A percentile compares a stretch with the other conserved stretches of the same genome.
Evolutionary conservation across 2,113 vertebrate species (phyloP).

Genomic region (Pterophyllum scalare): DNA sequence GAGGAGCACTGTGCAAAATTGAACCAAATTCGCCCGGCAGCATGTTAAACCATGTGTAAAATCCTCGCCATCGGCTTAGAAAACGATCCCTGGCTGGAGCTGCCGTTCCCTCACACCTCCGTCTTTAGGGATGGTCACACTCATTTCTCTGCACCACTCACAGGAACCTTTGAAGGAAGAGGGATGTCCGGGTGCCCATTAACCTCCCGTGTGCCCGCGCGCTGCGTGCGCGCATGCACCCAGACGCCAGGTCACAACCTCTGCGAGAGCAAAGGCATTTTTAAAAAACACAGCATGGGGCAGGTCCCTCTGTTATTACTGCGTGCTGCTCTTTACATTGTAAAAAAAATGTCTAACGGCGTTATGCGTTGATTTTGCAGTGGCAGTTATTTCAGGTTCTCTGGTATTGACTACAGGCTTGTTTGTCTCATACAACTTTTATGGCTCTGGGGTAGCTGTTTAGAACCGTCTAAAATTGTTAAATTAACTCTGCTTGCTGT

Average conservation of each 20-base stretch:
- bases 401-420: conserved; percentile 26
- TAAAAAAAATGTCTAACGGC: not conserved
- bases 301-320: not conserved
- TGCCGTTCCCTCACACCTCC: conserved; percentile 43
- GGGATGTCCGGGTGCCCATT: conserved; percentile 65
- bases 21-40: conserved; percentile 70
- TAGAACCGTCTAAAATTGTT: conserved; percentile 47
- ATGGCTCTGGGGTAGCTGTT: conserved; percentile 39
- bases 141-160: conserved; percentile 54
- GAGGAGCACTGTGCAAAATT: conserved; percentile 72
- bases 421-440: conserved; percentile 35
- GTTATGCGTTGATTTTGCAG: conserved; percentile 23
- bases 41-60: conserved; percentile 83
- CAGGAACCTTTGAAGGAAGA: conserved; percentile 64
- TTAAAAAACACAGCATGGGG: not conserved
- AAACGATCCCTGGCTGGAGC: conserved; percentile 70
- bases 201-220: conserved; percentile 52
- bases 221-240: conserved; percentile 36
- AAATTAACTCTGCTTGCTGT: conserved; percentile 40
- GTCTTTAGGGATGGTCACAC: conserved; percentile 71
- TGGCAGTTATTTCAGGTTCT: conserved; percentile 32
- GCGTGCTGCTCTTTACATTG: not conserved
- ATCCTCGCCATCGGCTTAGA: conserved; percentile 72
- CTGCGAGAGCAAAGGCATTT: not conserved
- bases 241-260: conserved; percentile 48